phyloP scores from a whole-genome alignment of 1,140 invertebrate species.

The Leptestheria dahalacensis region DNA sequence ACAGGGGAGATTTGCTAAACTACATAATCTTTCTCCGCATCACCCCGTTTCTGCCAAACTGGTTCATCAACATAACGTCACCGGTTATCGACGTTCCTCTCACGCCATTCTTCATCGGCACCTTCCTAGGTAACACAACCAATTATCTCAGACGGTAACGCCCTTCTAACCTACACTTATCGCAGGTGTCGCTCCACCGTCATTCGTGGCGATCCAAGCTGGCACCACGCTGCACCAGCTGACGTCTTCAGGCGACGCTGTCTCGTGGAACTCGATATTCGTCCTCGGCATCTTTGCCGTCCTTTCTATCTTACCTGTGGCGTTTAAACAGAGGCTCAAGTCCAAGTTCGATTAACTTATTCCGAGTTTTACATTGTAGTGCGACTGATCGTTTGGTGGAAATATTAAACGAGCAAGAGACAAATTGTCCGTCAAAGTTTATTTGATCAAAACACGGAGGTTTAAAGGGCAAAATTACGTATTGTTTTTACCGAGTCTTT shows the following conservation, averaged over 20 bases:
- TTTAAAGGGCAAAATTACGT: background rate
- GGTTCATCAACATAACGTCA: constrained; percentile 97
- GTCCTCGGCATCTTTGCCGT: constrained; percentile 59
- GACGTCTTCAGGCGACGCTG: constrained; percentile 72
- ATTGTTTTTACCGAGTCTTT: background rate
- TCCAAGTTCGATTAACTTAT: constrained; percentile 56
- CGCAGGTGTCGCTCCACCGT: constrained; percentile 90
- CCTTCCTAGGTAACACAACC: constrained; percentile 45
- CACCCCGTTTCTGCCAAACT: constrained; percentile 95
- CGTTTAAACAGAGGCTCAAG: constrained; percentile 70
- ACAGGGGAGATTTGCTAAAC: constrained; percentile 77
- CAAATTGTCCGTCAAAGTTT: too few relatives aligned
- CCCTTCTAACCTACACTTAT: constrained; percentile 26
- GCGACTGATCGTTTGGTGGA: too few relatives aligned
- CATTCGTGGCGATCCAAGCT: constrained; percentile 92
- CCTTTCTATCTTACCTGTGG: constrained; percentile 74
- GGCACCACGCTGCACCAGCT: constrained; percentile 88
- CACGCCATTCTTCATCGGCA: constrained; percentile 82
- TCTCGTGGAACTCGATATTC: constrained; percentile 73
- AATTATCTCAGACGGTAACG: background rate
- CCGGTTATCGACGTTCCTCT: constrained; percentile 93
- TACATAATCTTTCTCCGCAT: constrained; percentile 95
- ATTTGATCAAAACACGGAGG: too few relatives aligned
- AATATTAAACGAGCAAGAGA: too few relatives aligned
- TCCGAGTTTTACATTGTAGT: constrained; percentile 9